Base-by-base conservation (phyloP, 2,888 invertebrate species). In the Drosophila neutralis region DNA sequence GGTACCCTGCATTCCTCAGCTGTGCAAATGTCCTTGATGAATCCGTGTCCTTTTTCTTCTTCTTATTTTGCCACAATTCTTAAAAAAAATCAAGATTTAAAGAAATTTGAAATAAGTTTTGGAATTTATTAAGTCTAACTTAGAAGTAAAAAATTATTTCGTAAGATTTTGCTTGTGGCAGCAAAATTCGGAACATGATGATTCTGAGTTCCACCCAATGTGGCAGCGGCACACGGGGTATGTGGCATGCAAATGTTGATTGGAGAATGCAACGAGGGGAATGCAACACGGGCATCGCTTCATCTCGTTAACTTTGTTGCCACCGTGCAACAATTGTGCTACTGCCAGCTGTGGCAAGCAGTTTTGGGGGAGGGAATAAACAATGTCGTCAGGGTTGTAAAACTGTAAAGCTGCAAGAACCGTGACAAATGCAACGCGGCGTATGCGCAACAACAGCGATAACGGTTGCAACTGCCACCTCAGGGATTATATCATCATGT, bases 361-460 rank as follows among this genome's bases (percentile, higher is more conserved):
- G 7, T 53, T 35, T 18, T 48, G 13, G 8, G 4, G 45, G 24
- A 2, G n/a, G 36, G 31, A 27, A 42, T 56, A 60, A 75, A 65
- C 65, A 75, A 67, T 75, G 78, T 78, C 64, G 76, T 65, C 69
- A 8, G 36, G 38, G 36, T 36, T 38, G n/a, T 27, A 38, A 27
- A 56, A 76, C 57, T 61, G 82, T 58, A 77, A 74, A 49, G 69
- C 63, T 52, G 69, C 73, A 76, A 68, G 58, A 76, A 42, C 42
- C 57, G 49, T 67, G 59, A 65, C 76, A 71, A 64, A 59, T 73
- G 82, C 79, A 69, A 73, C 71, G 78, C 71, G 76, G 71, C 76
- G 83, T 82, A 82, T 83, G 83, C 68, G 80, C 65, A 82, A 80
- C 63, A 80, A 78, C 60, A 82, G 78, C 78, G 60, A 60, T 64